These are phyloP conservation scores for Ophiothrix spiculata DNA, from an alignment of 35 echinoderm and acorn worm species.

Conservation along the genomic window DNA sequence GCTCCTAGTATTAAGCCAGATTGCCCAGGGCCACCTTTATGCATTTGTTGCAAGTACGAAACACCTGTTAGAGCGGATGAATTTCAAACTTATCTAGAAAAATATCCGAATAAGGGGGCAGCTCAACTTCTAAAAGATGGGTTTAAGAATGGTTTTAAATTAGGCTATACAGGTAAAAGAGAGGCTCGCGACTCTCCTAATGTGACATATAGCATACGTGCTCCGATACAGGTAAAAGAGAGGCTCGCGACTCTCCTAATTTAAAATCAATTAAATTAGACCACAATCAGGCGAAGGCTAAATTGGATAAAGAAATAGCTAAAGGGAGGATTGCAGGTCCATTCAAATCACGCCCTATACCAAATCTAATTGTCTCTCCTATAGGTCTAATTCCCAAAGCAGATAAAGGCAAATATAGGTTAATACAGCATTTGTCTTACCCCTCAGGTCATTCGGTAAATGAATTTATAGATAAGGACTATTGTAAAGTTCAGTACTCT, in stretches of 20 bases:
- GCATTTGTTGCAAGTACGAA: no score
- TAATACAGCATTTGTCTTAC: constrained; percentile 35
- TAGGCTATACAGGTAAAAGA: no score
- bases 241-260: no score
- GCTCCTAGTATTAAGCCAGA: no score
- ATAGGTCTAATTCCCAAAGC: no score
- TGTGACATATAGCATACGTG: background rate
- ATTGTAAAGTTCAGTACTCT: constrained; percentile 6
- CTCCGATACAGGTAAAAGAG: background rate
- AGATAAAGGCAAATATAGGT: constrained; percentile 32
- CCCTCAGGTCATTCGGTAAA: constrained; percentile 24
- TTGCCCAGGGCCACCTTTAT: no score
- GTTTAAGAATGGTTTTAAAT: constrained; percentile 20
- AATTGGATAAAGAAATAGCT: constrained; percentile 13
- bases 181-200: background rate
- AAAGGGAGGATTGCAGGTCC: constrained; percentile 24
- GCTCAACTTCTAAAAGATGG: constrained; percentile 15
- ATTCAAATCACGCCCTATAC: no score
- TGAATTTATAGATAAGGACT: constrained; percentile 1
- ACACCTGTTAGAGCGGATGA: no score
- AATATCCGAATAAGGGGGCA: constrained; percentile 11
- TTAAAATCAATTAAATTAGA: background rate
- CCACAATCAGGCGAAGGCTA: no score
- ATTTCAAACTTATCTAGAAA: background rate
- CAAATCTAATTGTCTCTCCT: no score